Evolutionary conservation across 1,140 invertebrate genomes (phyloP), one percentile per base, ranked within the genome.

Genomic region (Pristionchus pacificus): DNA sequence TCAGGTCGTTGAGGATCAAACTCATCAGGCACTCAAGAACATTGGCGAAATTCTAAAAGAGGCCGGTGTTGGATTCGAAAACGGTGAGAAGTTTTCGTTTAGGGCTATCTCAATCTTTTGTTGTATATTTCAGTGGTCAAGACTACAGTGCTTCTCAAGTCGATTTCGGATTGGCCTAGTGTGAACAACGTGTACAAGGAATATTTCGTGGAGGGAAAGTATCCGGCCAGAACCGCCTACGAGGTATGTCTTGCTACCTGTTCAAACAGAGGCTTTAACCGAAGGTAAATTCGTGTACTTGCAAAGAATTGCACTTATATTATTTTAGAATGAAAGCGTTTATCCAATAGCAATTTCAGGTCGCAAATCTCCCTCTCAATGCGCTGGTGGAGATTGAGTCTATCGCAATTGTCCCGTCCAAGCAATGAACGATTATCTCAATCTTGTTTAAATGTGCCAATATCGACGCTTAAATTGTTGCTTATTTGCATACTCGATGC

Each of bases 181-280:
- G 88, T 95, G 30, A 95, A 95, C 84, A 88, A 91, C 79, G 88
- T 93, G 28, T 95, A 95, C 85, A 88, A 89, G 78, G 88, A 91
- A 87, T 93, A 92, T 87, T 92, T 93, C 82, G 87, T 85, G 14
- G n/a, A n/a, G n/a, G 88, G 88, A 74, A 72, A 60, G 19, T 90
- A 84, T 79, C 92, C 92, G 64, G 91, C 92, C 1, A 87, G 92
- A 69, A 89, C 90, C 38, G 89, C 90, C 28, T 91, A 88, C 81
- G 90, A 92, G 86, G 71, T 70, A 30, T 27, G 19, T n/a, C n/a
- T n/a, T n/a, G n/a, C n/a, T n/a, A n/a, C n/a, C n/a, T n/a, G n/a
- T n/a, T n/a, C n/a, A n/a, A n/a, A n/a, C n/a, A n/a, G n/a, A n/a
- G n/a, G n/a, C n/a, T n/a, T n/a, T n/a, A n/a, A n/a, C n/a, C n/a